Conservation (phyloP, 2,113 vertebrate genomes). For the Myiozetetes cayanensis region DNA sequence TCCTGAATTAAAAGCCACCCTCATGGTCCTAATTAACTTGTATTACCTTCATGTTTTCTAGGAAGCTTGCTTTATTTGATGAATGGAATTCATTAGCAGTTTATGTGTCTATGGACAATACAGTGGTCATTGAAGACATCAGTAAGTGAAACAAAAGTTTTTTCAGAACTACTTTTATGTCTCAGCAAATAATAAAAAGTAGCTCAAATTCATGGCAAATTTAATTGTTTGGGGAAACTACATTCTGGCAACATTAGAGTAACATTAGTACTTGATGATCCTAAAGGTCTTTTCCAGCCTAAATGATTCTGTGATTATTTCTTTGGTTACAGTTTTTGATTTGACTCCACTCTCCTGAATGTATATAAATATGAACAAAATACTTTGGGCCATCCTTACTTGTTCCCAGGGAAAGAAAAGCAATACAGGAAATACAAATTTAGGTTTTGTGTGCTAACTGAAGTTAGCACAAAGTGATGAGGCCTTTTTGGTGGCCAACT, state of each 20-base stretch:
- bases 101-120: constrained; percentile 86
- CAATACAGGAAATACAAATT: background rate
- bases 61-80: constrained; percentile 85
- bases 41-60: constrained; percentile 56
- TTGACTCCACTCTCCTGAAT: background rate
- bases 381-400: background rate
- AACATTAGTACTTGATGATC: background rate
- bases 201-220: background rate
- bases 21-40: background rate
- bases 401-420: background rate
- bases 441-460: background rate
- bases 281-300: background rate
- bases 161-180: background rate
- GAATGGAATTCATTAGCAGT: constrained; percentile 85
- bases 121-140: constrained; percentile 85
- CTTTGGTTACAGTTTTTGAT: background rate
- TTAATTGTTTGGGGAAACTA: background rate
- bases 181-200: background rate
- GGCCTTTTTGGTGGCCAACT: background rate
- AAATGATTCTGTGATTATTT: background rate
- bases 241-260: background rate
- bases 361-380: background rate
- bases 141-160: constrained; percentile 72
- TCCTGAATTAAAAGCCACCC: background rate
- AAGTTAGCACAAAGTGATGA: background rate